Evolutionary conservation across 2,797 vertebrate genomes (phyloP), one percentile per base, ranked within the genome.

Genomic region (Myripristis jacobus): DNA sequence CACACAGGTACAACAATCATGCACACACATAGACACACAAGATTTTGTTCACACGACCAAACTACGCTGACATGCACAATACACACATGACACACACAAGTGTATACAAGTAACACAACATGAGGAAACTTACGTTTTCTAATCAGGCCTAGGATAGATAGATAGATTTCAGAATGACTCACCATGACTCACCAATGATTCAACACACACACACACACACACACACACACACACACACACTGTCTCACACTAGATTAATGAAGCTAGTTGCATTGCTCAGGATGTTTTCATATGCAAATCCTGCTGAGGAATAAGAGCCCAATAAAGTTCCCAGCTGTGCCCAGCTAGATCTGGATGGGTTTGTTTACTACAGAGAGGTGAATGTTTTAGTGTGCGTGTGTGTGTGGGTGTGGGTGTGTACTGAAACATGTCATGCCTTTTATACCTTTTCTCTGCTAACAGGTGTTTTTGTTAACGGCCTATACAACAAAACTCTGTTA

Each of bases 281-380:
- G 54, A 62, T 62, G 70, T 67, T 68, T 81, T 83, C 51, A 48
- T 51, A 73, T 76, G 69, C 60, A 77, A 70, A 77, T 77, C 70
- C 72, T 61, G 57, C 68, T 73, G 72, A 74, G 61, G 61, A 50
- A 46, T 70, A 60, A 82, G 27, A 70, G 55, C 50, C 6, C 36
- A 57, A 60, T 74, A 79, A 84, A 85, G 66, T 82, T 57, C 46
- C 44, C 76, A 83, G 76, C 76, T 85, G 76, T 56, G 75, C 46
- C 24, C 1, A 15, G 53, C 55, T 48, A 18, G 55, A 63, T 69
- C 36, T 62, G 52, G 24, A 68, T 65, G 68, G 43, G n/a, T 75
- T 60, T 78, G 62, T 83, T 74, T 66, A 76, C 61, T 25, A 31
- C n/a, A 38, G 18, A 1, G 24, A 52, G 46, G 72, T 56, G 66